These are phyloP conservation scores for Agonopterix alstromeriana DNA, from an alignment of 2,888 invertebrate species.

Conservation along the genomic window DNA sequence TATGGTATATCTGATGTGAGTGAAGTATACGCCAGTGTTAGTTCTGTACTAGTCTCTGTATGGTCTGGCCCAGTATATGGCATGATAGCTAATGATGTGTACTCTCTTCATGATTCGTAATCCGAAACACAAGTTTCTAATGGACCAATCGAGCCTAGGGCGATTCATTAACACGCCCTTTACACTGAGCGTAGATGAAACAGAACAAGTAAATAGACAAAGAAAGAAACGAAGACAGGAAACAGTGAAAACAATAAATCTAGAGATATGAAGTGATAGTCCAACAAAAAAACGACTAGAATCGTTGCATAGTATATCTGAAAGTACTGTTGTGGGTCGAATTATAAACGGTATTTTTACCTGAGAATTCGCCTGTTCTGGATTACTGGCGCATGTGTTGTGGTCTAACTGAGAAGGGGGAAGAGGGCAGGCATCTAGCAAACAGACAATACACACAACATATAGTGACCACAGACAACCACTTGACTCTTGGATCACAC, in stretches of 20 bases:
- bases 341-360: constrained; percentile 77
- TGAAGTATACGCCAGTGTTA: constrained; percentile 72
- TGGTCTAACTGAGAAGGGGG: constrained; percentile 91
- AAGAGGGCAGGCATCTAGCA: constrained; percentile 96
- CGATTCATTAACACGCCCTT: constrained; percentile 27
- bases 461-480: constrained; percentile 78
- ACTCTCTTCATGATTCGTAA: constrained; percentile 26
- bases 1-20: constrained; percentile 70
- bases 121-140: constrained; percentile 21
- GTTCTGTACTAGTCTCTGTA: constrained; percentile 64
- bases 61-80: constrained; percentile 60
- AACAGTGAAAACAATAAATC: constrained; percentile 61
- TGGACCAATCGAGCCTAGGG: constrained; percentile 33
- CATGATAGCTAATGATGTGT: constrained; percentile 53
- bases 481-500: constrained; percentile 75
- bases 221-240: constrained; percentile 49
- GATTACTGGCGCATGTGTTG: constrained; percentile 86
- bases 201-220: constrained; percentile 36
- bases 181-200: constrained; percentile 65
- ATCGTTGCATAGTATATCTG: constrained; percentile 71
- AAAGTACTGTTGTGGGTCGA: constrained; percentile 71
- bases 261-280: constrained; percentile 70
- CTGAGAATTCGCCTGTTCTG: constrained; percentile 84
- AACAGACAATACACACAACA: constrained; percentile 91
- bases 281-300: constrained; percentile 63